Conservation (phyloP, 2,113 vertebrate genomes). For the Percopsis transmontana region DNA sequence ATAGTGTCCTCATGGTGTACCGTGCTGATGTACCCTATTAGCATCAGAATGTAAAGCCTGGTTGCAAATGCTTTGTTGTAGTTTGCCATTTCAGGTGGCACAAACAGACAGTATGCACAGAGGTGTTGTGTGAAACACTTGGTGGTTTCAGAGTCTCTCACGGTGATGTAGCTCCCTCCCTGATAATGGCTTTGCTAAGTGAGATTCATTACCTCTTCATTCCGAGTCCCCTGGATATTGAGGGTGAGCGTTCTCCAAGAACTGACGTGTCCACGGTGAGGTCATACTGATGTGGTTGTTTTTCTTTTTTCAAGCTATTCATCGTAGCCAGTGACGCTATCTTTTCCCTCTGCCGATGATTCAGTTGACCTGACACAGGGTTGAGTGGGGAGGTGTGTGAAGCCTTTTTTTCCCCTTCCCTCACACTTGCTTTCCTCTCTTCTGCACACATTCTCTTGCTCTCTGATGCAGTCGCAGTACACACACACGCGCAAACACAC, state of each 20-base stretch:
- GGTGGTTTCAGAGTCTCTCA: conserved; percentile 44
- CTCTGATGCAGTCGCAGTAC: conserved; percentile 8
- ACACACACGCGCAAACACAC: conserved; percentile 18
- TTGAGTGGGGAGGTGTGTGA: conserved; percentile 15
- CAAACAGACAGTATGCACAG: conserved; percentile 38
- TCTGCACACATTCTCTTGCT: conserved; percentile 8
- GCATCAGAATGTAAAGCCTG: conserved; percentile 19
- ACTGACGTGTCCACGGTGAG: conserved; percentile 45
- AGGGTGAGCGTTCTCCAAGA: conserved; percentile 48
- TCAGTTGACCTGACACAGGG: conserved; percentile 64
- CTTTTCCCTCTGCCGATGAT: conserved; percentile 62
- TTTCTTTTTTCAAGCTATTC: conserved; percentile 39
- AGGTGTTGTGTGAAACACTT: conserved; percentile 41
- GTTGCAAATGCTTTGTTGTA: conserved; percentile 39
- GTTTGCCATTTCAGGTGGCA: background rate
- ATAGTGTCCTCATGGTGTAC: conserved; percentile 59
- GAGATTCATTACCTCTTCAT: conserved; percentile 65
- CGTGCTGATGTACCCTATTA: conserved; percentile 40
- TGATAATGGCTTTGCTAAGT: conserved; percentile 70
- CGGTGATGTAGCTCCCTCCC: conserved; percentile 52
- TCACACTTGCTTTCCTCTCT: background rate
- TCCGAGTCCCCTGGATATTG: conserved; percentile 58
- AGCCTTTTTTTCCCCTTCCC: conserved; percentile 17
- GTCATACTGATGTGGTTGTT: conserved; percentile 56
- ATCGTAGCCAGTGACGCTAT: conserved; percentile 51